A percentile compares a stretch with the other conserved stretches of the same genome.
These are phyloP conservation scores for Galerucella nymphaeae DNA, from an alignment of 2,888 invertebrate genomes.

Conservation along the genomic window DNA sequence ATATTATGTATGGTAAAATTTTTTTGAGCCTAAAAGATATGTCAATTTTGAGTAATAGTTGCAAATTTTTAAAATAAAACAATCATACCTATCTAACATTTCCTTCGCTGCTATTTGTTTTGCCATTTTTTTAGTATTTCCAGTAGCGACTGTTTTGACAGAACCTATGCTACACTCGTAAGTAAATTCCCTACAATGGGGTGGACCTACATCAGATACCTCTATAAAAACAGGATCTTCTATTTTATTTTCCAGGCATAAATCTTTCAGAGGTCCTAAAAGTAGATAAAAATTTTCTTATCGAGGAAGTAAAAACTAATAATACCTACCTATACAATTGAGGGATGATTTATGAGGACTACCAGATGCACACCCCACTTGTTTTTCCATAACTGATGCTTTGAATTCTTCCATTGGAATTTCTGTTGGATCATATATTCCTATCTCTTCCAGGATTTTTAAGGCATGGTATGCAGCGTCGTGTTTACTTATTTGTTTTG, in stretches of 20 bases:
- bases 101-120: conserved; percentile 72
- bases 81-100: conserved; percentile 58
- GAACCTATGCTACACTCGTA: conserved; percentile 68
- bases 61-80: neutral
- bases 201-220: conserved; percentile 74
- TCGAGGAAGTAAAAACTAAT: conserved; percentile 4
- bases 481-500: conserved; percentile 73
- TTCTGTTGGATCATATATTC: conserved; percentile 57
- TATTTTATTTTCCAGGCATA: conserved; percentile 66
- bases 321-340: conserved; percentile 46
- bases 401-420: conserved; percentile 53
- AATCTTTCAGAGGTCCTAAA: conserved; percentile 59
- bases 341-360: conserved; percentile 36
- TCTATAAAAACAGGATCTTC: conserved; percentile 68
- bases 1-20: conserved; percentile 50
- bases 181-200: conserved; percentile 74
- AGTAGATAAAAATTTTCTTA: neutral
- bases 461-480: conserved; percentile 69
- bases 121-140: conserved; percentile 74
- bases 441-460: conserved; percentile 60
- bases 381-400: conserved; percentile 41
- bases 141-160: conserved; percentile 68
- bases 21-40: conserved; percentile 49
- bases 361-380: conserved; percentile 28
- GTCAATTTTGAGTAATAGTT: neutral